A percentile compares a stretch with the other conserved stretches of the same genome.
Evolutionary conservation across 2,888 invertebrate genomes (phyloP).

Genomic region (Corbicula japonica): DNA sequence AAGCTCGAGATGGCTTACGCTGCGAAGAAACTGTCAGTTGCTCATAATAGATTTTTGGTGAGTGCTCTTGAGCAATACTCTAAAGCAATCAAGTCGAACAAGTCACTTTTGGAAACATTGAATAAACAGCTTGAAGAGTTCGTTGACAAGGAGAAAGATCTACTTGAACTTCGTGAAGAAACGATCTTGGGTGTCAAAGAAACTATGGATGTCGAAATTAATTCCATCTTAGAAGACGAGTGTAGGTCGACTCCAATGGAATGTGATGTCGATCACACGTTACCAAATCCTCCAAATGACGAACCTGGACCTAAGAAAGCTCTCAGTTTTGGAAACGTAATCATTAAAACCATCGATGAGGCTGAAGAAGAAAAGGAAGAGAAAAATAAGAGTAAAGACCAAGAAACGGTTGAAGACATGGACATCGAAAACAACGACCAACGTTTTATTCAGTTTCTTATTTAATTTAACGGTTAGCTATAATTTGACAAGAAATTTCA

Average conservation of each 20-base stretch:
- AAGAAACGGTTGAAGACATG: background rate
- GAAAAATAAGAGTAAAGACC: background rate
- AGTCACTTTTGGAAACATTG: conserved; percentile 16
- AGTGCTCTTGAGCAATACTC: conserved; percentile 13
- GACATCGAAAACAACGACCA: background rate
- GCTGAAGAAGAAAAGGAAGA: conserved; percentile 19
- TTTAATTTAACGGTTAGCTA: background rate
- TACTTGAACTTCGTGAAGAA: conserved; percentile 23
- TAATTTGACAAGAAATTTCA: conserved; percentile 9
- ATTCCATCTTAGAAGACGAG: conserved; percentile 21
- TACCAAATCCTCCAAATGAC: too few species aligned
- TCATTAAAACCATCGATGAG: conserved; percentile 28
- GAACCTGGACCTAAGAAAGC: background rate
- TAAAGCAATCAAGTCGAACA: conserved; percentile 17
- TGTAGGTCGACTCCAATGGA: background rate
- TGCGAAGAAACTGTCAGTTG: conserved; percentile 15
- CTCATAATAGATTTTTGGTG: conserved; percentile 15
- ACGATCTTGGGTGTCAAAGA: conserved; percentile 26
- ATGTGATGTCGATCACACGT: background rate
- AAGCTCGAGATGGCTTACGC: conserved; percentile 28
- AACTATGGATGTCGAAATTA: conserved; percentile 23
- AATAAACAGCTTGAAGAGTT: conserved; percentile 7
- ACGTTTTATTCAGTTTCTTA: too few species aligned
- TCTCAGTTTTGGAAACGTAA: conserved; percentile 24
- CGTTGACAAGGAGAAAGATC: conserved; percentile 24